Evolutionary conservation across 64 coral and sea anemone species (phyloP), one percentile per base, ranked within the genome.

Genomic region (Hydrozoanthus tunicans): DNA sequence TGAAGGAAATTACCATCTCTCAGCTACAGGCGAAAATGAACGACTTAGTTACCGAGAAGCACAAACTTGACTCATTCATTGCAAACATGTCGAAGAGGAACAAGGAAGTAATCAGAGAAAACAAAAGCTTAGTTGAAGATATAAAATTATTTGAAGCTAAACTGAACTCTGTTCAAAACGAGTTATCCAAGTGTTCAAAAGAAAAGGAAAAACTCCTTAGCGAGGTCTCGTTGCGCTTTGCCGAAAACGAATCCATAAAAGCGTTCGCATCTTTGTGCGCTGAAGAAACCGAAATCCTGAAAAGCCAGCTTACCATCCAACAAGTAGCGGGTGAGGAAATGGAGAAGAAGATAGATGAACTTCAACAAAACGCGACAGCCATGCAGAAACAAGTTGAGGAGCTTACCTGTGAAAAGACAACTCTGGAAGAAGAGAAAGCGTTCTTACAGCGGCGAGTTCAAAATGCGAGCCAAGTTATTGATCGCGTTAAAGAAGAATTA

Each of bases 391-490:
- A 61, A 15, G 84, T 88, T 23, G 57, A 74, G 3, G 32, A 59
- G 43, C 54, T 88, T 71, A 75, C 84, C 69, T 88, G 9, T 9
- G 84, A 88, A 56, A 88, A 88, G 15, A 51, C 69, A 27, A 59
- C 53, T 32, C 24, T 88, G 56, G 84, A 88, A 88, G 84, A 88
- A 27, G 84, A 88, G 25, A 88, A 51, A 13, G 23, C 54, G 9
- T 60, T 88, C 55, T 60, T 88, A 3, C 23, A 75, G 60, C 59
- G 56, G 13, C 58, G 84, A 88, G 84, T 88, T 12, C 84, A 88
- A 32, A 88, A 88, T 60, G 84, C 84, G 32, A 88, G 84, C 69
- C 84, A 88, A 14, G 84, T 88, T 24, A 88, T 88, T 25, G 69
- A 88, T 56, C 84, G 84, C 5, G 56, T 88, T 9, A 88, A 88